Evolutionary conservation across 2,797 vertebrate genomes (phyloP).

Genomic region (Myotis daubentonii): DNA sequence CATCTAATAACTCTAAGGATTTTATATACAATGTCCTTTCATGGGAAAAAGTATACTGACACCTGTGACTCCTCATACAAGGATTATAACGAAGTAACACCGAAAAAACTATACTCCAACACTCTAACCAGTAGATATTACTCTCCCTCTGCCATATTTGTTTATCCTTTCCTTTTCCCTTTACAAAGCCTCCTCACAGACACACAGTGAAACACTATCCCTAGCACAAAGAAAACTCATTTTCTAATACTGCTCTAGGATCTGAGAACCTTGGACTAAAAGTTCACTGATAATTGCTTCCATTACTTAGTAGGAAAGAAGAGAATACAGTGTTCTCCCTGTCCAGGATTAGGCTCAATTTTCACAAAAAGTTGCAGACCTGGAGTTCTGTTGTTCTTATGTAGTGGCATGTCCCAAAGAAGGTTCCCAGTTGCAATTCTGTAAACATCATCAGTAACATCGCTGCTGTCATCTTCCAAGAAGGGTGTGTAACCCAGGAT

Average conservation of each 20-base stretch:
- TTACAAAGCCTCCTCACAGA: not conserved
- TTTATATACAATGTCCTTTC: not conserved
- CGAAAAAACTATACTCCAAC: not conserved
- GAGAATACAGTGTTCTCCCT: not conserved
- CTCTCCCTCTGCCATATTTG: not conserved
- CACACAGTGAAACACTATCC: not conserved
- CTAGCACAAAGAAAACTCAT: constrained; percentile 17
- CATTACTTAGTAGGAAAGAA: not conserved
- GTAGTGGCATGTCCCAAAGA: not conserved
- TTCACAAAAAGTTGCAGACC: constrained; percentile 5
- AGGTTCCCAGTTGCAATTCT: not conserved
- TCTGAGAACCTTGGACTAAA: constrained; percentile 12
- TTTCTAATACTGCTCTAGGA: not conserved
- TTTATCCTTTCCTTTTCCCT: not conserved
- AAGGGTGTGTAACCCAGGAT: not conserved
- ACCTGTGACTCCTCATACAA: not conserved
- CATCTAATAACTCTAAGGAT: not conserved
- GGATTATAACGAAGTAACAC: not conserved
- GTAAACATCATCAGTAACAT: not conserved
- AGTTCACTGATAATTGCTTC: not conserved
- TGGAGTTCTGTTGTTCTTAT: not conserved
- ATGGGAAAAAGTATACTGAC: not conserved
- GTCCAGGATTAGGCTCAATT: not conserved
- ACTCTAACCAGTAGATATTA: not conserved
- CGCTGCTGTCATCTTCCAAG: not conserved